Evolutionary conservation across 2,113 vertebrate genomes (phyloP).

Genomic region (Caretta caretta): DNA sequence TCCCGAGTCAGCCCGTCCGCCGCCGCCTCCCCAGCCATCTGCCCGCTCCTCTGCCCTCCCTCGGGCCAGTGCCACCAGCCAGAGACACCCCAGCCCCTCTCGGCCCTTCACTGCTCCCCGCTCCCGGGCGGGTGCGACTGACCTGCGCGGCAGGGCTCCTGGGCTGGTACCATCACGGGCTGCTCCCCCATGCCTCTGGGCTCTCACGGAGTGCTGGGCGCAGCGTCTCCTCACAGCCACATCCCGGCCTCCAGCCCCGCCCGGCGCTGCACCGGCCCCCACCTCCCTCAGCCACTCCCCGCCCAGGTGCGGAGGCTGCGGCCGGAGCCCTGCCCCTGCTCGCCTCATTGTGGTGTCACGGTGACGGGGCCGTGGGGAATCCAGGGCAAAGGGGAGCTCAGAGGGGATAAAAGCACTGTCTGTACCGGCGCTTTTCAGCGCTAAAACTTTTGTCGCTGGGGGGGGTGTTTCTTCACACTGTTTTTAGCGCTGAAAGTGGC

Average conservation of each 20-base stretch:
- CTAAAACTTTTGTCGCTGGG: no score
- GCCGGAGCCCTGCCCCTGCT: background rate
- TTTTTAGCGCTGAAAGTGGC: no score
- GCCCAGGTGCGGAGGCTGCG: background rate
- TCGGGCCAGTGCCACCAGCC: rapidly evolving
- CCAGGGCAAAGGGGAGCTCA: background rate
- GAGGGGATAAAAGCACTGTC: no score
- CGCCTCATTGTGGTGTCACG: background rate
- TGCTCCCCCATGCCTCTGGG: constrained; percentile 43
- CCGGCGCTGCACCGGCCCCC: background rate
- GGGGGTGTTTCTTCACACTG: no score
- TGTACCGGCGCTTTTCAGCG: no score
- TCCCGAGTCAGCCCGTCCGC: no score
- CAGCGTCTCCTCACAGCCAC: background rate
- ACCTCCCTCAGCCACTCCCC: background rate
- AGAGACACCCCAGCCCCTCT: rapidly evolving
- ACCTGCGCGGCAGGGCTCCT: constrained; percentile 61
- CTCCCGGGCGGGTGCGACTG: background rate
- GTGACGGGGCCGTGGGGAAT: background rate
- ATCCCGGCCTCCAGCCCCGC: background rate
- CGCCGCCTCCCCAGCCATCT: no score
- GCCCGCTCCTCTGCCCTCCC: background rate
- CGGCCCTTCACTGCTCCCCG: background rate
- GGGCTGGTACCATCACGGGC: constrained; percentile 32
- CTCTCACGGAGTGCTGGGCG: background rate